Conservation (phyloP, 2,888 invertebrate genomes). For the Iphiclides podalirius region DNA sequence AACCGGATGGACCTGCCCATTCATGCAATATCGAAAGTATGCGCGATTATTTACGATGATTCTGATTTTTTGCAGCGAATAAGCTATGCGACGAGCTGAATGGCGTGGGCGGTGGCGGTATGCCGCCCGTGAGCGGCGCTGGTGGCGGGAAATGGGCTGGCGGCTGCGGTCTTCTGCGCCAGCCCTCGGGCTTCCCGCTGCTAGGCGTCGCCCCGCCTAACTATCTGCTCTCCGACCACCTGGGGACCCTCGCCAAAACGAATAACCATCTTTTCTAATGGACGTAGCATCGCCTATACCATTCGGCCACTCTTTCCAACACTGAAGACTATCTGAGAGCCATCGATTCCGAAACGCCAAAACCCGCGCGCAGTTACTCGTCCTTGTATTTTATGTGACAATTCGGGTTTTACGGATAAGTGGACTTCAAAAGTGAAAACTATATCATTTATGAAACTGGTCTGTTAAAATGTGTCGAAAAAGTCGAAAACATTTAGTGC, state of each 20-base stretch:
- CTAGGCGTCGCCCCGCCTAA: conserved; percentile 81
- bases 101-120: conserved; percentile 59
- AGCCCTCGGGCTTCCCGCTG: conserved; percentile 81
- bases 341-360: conserved; percentile 5
- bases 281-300: conserved; percentile 39
- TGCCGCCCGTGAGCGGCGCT: conserved; percentile 56
- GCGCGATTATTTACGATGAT: no score
- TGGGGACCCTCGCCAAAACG: conserved; percentile 80
- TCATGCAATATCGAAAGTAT: no score
- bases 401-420: conserved; percentile 2
- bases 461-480: no score
- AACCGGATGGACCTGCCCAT: no score
- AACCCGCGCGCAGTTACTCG: conserved; percentile 3
- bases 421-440: conserved; percentile 27
- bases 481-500: conserved; percentile 53
- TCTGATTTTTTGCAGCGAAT: conserved; percentile 62
- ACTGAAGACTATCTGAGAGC: conserved; percentile 5
- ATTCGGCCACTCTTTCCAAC: conserved; percentile 8
- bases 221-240: conserved; percentile 81
- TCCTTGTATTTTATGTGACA: conserved; percentile 19
- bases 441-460: no score
- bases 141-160: conserved; percentile 79
- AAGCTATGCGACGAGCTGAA: conserved; percentile 71
- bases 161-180: conserved; percentile 82
- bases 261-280: conserved; percentile 84